A percentile compares a stretch with the other conserved stretches of the same genome.
Conservation (phyloP, 2,113 vertebrate genomes). For the Solea solea region DNA sequence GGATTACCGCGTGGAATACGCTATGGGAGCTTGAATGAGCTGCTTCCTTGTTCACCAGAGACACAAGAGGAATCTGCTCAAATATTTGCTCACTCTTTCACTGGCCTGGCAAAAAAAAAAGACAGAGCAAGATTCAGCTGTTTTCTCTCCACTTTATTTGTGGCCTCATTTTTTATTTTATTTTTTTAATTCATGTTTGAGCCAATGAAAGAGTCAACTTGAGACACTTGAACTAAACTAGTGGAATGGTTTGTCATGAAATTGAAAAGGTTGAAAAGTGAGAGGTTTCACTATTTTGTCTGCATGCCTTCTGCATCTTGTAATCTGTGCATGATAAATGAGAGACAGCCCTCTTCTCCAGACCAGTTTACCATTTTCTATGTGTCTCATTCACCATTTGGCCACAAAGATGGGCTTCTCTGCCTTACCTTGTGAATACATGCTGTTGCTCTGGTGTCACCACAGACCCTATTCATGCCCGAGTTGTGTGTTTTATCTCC, state of each 20-base stretch:
- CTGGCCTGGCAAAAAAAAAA: constrained; percentile 65
- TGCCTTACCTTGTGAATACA: constrained; percentile 16
- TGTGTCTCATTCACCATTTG: constrained; percentile 53
- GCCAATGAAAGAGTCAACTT: constrained; percentile 80
- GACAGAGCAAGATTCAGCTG: constrained; percentile 8
- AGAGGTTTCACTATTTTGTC: constrained; percentile 46
- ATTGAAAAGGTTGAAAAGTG: constrained; percentile 20
- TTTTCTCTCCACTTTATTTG: constrained; percentile 1
- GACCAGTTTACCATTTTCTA: constrained; percentile 30
- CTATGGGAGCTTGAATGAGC: constrained; percentile 68
- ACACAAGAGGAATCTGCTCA: constrained; percentile 61
- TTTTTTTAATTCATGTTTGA: constrained; percentile 25
- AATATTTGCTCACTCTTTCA: constrained; percentile 79
- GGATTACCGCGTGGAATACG: constrained; percentile 50
- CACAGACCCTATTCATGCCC: constrained; percentile 5
- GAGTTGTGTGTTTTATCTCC: constrained; percentile 31
- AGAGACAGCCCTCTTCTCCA: constrained; percentile 35
- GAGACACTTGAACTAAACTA: constrained; percentile 13
- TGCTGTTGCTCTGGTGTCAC: constrained; percentile 42
- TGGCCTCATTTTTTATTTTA: background rate
- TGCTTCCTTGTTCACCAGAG: constrained; percentile 71
- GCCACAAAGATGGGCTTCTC: constrained; percentile 17
- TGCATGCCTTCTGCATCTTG: constrained; percentile 82
- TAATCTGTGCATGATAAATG: constrained; percentile 71
- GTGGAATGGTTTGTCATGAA: constrained; percentile 49